Conservation (phyloP, 1,140 invertebrate genomes). For the Drosophila pseudoobscura region DNA sequence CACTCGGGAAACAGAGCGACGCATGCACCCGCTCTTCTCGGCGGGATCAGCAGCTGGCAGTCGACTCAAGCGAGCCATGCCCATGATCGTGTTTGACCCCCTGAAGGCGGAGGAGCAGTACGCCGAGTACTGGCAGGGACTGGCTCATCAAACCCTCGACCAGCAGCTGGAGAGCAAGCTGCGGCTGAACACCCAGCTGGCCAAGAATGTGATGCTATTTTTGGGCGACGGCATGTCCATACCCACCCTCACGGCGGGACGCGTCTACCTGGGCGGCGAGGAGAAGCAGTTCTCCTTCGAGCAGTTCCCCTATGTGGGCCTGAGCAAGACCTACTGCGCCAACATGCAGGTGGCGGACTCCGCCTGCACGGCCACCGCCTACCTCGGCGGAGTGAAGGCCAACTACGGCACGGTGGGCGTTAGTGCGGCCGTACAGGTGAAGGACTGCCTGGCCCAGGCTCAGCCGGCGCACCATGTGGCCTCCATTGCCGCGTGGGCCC, state of each 20-base stretch:
- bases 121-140: conserved; percentile 74
- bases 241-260: conserved; percentile 87
- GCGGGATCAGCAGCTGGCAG: neutral
- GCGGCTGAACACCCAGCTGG: conserved; percentile 83
- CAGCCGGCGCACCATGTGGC: conserved; percentile 85
- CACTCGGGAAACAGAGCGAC: conserved; percentile 50
- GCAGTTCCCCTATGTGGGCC: conserved; percentile 74
- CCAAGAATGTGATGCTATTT: conserved; percentile 90
- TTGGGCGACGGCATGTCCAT: conserved; percentile 90
- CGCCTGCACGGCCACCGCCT: conserved; percentile 88
- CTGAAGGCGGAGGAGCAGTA: conserved; percentile 63
- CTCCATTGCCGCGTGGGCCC: conserved; percentile 89
- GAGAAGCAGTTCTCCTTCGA: conserved; percentile 89
- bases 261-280: conserved; percentile 88
- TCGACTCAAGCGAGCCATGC: conserved; percentile 71
- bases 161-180: conserved; percentile 76
- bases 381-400: conserved; percentile 91
- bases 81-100: conserved; percentile 57
- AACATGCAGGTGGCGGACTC: conserved; percentile 89
- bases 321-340: conserved; percentile 88
- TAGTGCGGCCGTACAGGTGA: conserved; percentile 85
- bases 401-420: conserved; percentile 91
- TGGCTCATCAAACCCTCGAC: conserved; percentile 65
- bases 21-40: conserved; percentile 69
- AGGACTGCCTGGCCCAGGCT: conserved; percentile 85